These are phyloP conservation scores for Uloborus diversus DNA, from an alignment of 1,140 invertebrate genomes.

Conservation along the genomic window DNA sequence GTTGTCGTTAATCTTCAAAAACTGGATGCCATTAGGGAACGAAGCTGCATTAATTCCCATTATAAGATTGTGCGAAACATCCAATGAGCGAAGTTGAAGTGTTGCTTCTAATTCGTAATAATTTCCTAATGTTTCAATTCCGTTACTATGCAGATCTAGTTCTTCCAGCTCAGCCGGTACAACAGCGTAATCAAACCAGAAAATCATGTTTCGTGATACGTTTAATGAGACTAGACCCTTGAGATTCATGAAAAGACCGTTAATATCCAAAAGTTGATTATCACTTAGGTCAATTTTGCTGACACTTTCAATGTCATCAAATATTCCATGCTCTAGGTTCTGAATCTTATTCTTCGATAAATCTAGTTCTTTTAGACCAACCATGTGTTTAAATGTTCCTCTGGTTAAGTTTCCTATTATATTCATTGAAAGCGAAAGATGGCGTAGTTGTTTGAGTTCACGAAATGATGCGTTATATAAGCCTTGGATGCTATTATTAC, in stretches of 20 bases:
- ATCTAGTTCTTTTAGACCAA: conserved; percentile 83
- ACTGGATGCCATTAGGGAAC: conserved; percentile 79
- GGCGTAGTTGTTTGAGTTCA: conserved; percentile 79
- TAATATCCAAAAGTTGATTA: conserved; percentile 84
- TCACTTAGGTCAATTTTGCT: conserved; percentile 86
- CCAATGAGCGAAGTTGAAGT: conserved; percentile 70
- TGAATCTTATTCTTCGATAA: conserved; percentile 87
- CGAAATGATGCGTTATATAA: conserved; percentile 39
- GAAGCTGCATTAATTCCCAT: conserved; percentile 75
- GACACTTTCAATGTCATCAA: conserved; percentile 79
- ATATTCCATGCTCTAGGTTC: conserved; percentile 81
- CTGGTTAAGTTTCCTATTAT: conserved; percentile 72
- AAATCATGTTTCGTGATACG: conserved; percentile 87
- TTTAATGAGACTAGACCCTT: conserved; percentile 86
- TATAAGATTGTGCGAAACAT: conserved; percentile 84
- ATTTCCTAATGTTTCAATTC: conserved; percentile 83
- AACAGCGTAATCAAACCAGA: conserved; percentile 89
- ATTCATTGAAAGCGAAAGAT: conserved; percentile 84
- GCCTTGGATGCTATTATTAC: conserved; percentile 80
- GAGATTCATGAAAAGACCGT: conserved; percentile 83
- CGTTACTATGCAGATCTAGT: conserved; percentile 90
- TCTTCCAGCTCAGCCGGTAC: conserved; percentile 83
- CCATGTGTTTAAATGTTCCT: conserved; percentile 80
- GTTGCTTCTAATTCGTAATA: conserved; percentile 79
- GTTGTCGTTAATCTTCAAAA: conserved; percentile 84